Evolutionary conservation across 1,140 invertebrate species (phyloP), one percentile per base, ranked within the genome.

Genomic region (Trissolcus basalis): DNA sequence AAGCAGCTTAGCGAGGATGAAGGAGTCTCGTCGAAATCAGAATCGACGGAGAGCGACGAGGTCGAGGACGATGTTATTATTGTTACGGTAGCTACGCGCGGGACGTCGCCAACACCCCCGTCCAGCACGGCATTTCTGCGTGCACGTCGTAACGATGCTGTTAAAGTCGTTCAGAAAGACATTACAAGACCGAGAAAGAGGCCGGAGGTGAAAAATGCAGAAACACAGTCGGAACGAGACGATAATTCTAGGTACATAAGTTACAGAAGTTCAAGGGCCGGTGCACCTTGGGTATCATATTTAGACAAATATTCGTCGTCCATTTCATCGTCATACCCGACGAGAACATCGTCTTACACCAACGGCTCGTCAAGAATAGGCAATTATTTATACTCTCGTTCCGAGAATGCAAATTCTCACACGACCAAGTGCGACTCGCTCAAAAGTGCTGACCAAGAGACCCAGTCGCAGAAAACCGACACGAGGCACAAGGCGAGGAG

Each of bases 21-120:
- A 58, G 51, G 44, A 9, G 56, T 55, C 45, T 61, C 50, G 5
- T 63, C 47, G 1, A 75, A 64, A 41, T 45, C 39, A 1, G 53
- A 74, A 19, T 53, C 55, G 11, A 44, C 55, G 1, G 59, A 53
- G 53, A 55, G 45, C 27, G 73, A 68, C 10, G 61, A 61, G 1
- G 53, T 33, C 8, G 41, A 83, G 86, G 60, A 80, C 83, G 88
- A 89, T 10, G 86, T 89, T 48, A 82, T 90, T 19, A 90, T 90
- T 0, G 79, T 95, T 4, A 90, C 89, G 4, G 90, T 95, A 13
- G 88, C 93, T 0, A 94, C 93, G 0, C 88, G 94, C 73, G 92
- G 91, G 36, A 95, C 94, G 0, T 95, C 94, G 7, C 94, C 94
- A 0, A 93, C 92, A 0, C 90, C 92, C 1, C 92, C 93, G 0